Conservation (phyloP, 2,888 invertebrate species). For the Drosophila eohydei region DNA sequence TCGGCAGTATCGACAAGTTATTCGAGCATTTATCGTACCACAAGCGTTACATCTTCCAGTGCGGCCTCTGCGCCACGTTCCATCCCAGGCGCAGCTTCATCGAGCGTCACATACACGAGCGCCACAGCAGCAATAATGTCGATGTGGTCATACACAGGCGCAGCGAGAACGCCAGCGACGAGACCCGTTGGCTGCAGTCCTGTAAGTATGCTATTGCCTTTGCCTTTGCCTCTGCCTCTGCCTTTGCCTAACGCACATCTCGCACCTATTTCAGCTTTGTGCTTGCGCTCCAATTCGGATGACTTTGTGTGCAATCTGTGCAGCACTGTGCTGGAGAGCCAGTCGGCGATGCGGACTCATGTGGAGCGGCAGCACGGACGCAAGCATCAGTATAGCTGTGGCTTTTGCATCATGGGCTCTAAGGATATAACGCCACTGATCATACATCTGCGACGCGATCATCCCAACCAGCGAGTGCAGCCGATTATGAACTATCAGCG, state of each 20-base stretch:
- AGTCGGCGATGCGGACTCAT: not conserved
- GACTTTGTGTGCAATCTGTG: conserved; percentile 56
- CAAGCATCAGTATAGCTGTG: conserved; percentile 22
- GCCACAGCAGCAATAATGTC: conserved; percentile 19
- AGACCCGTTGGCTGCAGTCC: conserved; percentile 42
- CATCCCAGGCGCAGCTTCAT: conserved; percentile 88
- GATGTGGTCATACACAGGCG: conserved; percentile 68
- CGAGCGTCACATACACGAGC: conserved; percentile 87
- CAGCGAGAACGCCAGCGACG: conserved; percentile 6
- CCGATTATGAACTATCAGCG: conserved; percentile 33
- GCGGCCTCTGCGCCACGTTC: conserved; percentile 89
- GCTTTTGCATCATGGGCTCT: conserved; percentile 15
- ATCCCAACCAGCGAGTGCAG: conserved; percentile 23
- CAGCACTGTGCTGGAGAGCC: not conserved
- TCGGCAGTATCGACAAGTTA: conserved; percentile 80
- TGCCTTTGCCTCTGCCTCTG: too few species aligned
- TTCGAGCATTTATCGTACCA: conserved; percentile 91
- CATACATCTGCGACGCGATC: conserved; percentile 30
- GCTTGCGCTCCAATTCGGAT: not conserved
- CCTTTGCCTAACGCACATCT: not conserved
- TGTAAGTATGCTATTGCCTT: conserved; percentile 32
- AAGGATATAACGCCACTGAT: not conserved
- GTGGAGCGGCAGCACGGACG: conserved; percentile 13
- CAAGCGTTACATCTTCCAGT: conserved; percentile 90
- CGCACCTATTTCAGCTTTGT: not conserved